Base-by-base conservation (phyloP, 1,140 invertebrate genomes). In the roundworm (Caenorhabditis elegans) region DNA sequence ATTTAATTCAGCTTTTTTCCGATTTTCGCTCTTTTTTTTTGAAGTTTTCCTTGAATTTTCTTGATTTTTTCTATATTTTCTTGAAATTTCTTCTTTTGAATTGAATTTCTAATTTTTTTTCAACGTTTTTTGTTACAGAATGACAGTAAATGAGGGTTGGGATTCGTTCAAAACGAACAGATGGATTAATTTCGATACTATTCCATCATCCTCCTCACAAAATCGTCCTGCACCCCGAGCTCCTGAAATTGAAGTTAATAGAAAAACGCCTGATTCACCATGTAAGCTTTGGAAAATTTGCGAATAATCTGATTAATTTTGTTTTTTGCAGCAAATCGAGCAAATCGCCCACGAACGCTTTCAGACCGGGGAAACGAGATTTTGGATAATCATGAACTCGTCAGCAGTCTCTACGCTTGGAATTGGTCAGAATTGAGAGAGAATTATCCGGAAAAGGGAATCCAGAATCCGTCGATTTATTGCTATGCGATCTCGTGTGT, bases 91-190 rank as follows among this genome's bases (percentile, higher is more conserved):
- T 8, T 15, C 15, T 5, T 43, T 8, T 43, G 15, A 43, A 43
- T 43, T 43, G 15, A 43, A 43, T 15, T 43, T 8, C 15, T 43
- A 43, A 15, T 43, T 5, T 43, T 8, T 8, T 43, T 43, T 15
- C 15, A 43, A 43, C 5, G 15, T 43, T 43, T 6, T 0, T 26
- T 26, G 24, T 60, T 60, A 0, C 13, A 43, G 34, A 19, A 70
- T 70, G 60, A 70, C 60, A 22, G 60, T 70, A 10, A 70, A 70
- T 22, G 28, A 70, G n/a, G 60, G 60, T 8, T 70, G 60, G 60
- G 13, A 34, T 39, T 36, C 60, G 34, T 70, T 70, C n/a, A 70
- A 70, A 70, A 70, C 60, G 3, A 70, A 70, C n/a, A 70, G 43
- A 70, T 70, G 60, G 60, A n/a, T n/a, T n/a, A n/a, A n/a, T n/a